Base-by-base conservation (phyloP, 2,797 vertebrate species). In the Apogon hyalosoma region DNA sequence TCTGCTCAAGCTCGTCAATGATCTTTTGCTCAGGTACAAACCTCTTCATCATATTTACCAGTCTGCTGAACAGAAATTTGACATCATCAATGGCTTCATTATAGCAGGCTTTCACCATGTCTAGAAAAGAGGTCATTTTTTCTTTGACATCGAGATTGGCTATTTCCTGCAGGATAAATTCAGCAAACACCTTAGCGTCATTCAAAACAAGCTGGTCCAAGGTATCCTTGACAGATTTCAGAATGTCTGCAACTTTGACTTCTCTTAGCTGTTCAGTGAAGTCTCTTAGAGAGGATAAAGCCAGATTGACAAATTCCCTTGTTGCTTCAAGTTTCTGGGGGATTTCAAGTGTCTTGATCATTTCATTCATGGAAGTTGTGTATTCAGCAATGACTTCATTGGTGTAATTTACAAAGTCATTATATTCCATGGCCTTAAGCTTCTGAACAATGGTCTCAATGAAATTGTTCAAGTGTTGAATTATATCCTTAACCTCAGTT, bases 381-480 rank as follows among this genome's bases (percentile, higher is more conserved):
- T 79, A 50, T 36, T 88, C 63, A 57, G 1, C 77, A 52, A 96
- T 94, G 69, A 86, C 85, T 3, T 73, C 62, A 82, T 98, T 97
- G 76, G 59, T 77, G 28, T 89, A 51, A 67, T 93, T 86, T 49
- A 97, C 93, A 92, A 95, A 94, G 4, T 81, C 69, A 64, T 96
- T 95, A 78, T 97, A 97, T 57, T 96, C 84, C 73, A 97, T 91
- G 61, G 94, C 87, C 46, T 85, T 95, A 48, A 99, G 58, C 1
- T 77, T 83, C 48, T 90, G 83, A 61, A 93, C 83, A 69, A 90
- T 24, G 2, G 10, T 41, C 24, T 94, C 90, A 86, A 97, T 90
- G 57, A 84, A 87, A 2, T 19, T 61, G 77, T 97, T 97, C 41
- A 97, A 43, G 31, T 94, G 63, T 21, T 93, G 71, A 82, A 96